Evolutionary conservation across 2,888 invertebrate genomes (phyloP), one percentile per base, ranked within the genome.

Genomic region (Phlogophora meticulosa): DNA sequence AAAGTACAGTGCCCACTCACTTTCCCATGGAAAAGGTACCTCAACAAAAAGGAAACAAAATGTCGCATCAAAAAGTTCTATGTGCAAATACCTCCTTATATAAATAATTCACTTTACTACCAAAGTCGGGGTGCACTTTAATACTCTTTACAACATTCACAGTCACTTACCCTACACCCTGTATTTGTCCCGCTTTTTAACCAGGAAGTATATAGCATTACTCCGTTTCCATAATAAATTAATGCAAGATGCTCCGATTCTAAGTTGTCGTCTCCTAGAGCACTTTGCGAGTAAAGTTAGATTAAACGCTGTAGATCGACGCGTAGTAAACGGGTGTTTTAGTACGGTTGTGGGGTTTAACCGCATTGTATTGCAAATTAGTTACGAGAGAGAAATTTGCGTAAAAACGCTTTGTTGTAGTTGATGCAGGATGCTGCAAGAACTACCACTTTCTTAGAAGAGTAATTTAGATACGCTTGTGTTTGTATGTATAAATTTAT

Each of bases 221-320:
- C 59, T 49, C 80, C 76, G 73, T 84, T 81, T 63, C 72, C 55
- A 78, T 83, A 83, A 85, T 88, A 87, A 85, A 89, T 89, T 88
- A 87, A 88, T 86, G 87, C 86, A 83, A 85, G 85, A 81, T 80
- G 79, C 73, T 74, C 76, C 74, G 72, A 74, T 80, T 81, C 83
- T 80, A 88, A 92, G 86, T 89, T 87, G 85, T 87, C 82, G 86
- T 87, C 80, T 83, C 86, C 76, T 79, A 89, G 88, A 89, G 87
- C 89, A 88, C 88, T 91, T 87, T 86, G 87, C 82, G 84, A 87
- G 85, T 78, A 88, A 93, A 94, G 89, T 93, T 94, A 93, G 92
- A 94, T 94, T 94, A 91, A 91, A 93, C 86, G 90, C 78, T 87
- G 88, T 87, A 92, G 88, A 91, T 91, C 90, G 92, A 90, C 90